These are phyloP conservation scores for Drosophila siamana DNA, from an alignment of 2,888 invertebrate genomes.

Conservation along the genomic window DNA sequence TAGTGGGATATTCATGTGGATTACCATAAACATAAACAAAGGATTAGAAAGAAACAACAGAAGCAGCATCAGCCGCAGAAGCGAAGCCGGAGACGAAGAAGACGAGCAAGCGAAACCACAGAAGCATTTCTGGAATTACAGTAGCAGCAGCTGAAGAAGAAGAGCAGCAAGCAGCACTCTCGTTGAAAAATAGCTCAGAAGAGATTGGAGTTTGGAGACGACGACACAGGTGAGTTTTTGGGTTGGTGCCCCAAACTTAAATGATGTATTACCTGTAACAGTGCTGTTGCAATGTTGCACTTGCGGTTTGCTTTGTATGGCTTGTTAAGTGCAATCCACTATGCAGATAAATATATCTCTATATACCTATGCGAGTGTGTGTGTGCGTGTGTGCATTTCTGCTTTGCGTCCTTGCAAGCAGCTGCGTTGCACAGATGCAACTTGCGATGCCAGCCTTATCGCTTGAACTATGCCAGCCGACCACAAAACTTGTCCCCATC, in stretches of 20 bases:
- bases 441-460: conserved; percentile 19
- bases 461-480: conserved; percentile 10
- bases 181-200: conserved; percentile 21
- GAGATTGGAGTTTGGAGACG: conserved; percentile 25
- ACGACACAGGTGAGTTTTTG: conserved; percentile 64
- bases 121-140: conserved; percentile 68
- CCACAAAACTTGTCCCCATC: conserved; percentile 26
- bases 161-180: conserved; percentile 9
- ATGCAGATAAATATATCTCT: conserved; percentile 66
- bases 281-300: conserved; percentile 41
- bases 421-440: conserved; percentile 14
- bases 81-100: conserved; percentile 3
- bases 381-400: conserved; percentile 8
- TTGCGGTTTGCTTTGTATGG: conserved; percentile 64
- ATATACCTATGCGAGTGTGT: conserved; percentile 29
- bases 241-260: conserved; percentile 41
- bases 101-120: conserved; percentile 40
- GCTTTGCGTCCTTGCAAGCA: not conserved
- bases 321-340: conserved; percentile 82
- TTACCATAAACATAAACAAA: conserved; percentile 81
- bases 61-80: conserved; percentile 15
- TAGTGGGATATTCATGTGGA: conserved; percentile 64
- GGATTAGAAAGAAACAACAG: conserved; percentile 68
- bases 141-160: conserved; percentile 32
- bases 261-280: conserved; percentile 72